These are phyloP conservation scores for Scaeva pyrastri DNA, from an alignment of 2,888 invertebrate genomes.

Conservation along the genomic window DNA sequence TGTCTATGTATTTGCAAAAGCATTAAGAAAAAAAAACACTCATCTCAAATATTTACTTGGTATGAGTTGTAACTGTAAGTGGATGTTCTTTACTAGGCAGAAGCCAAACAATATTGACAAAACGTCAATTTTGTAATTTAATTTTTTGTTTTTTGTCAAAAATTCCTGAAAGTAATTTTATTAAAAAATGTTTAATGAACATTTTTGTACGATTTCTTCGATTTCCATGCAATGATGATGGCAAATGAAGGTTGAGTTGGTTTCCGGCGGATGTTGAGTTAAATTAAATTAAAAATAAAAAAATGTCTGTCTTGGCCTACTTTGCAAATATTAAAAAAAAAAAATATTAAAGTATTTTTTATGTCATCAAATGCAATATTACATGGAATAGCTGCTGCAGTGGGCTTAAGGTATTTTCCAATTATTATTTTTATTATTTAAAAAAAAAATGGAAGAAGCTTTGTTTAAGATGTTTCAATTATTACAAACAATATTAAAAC, in stretches of 20 bases:
- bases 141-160: neutral
- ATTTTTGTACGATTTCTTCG: neutral
- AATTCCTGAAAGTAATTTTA: constrained; percentile 33
- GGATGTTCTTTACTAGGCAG: neutral
- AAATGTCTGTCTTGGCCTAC: neutral
- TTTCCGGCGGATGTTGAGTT: neutral
- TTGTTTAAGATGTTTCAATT: constrained; percentile 5
- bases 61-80: constrained; percentile 52
- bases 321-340: neutral
- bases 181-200: constrained; percentile 58
- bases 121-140: neutral
- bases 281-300: neutral
- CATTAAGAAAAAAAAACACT: constrained; percentile 33
- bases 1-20: no score
- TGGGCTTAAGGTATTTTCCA: neutral
- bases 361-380: constrained; percentile 1
- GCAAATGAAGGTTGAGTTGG: no score
- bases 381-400: neutral
- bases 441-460: neutral
- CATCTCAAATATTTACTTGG: constrained; percentile 30
- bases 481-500: neutral
- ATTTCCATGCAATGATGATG: neutral
- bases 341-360: neutral
- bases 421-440: neutral
- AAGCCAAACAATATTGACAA: neutral